Evolutionary conservation across 2,888 invertebrate species (phyloP), one percentile per base, ranked within the genome.

Genomic region (Arrhopalites spinosus): DNA sequence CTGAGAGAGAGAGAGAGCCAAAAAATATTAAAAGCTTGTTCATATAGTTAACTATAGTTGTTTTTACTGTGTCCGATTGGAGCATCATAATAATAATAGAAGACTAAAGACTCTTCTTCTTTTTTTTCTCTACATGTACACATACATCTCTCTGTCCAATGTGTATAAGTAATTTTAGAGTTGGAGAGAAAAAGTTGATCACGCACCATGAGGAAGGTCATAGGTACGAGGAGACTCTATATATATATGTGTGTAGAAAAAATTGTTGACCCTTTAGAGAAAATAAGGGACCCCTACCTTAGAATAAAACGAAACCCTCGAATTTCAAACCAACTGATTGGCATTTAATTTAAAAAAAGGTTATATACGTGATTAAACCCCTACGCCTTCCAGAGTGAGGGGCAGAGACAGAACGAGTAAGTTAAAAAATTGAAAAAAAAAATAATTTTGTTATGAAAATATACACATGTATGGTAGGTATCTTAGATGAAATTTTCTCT

Each of bases 341-440:
- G 74, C 74, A 74, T 74, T 74, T 74, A 74, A 74, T 74, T 74
- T 74, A 74, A 74, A 74, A 74, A 53, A 74, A 67, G 66, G 70
- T 56, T 47, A 70, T 69, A 50, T 53, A 70, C 70, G 70, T 70
- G 70, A 70, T 70, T 70, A 70, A 61, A 72, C 43, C 53, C 59
- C 25, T 59, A 20, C 25, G 59, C 36, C 36, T 36, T 36, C 5
- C 36, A 50, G 53, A 70, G 36, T 36, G 56, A 69, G 69, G 53
- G 29, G 43, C 43, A 69, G 63, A 63, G 63, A 63, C 20, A 63
- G 63, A 63, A 23, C 43, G 67, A 67, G 47, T 50, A 67, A 20
- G 45, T 23, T 45, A 45, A 67, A 29, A 25, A 67, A 45, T 23
- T 43, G 45, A 20, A 20, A 67, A 67, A 67, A 20, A n/a, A n/a